Evolutionary conservation across 2,888 invertebrate species (phyloP).

Genomic region (Zhuqinia jingwanae): DNA sequence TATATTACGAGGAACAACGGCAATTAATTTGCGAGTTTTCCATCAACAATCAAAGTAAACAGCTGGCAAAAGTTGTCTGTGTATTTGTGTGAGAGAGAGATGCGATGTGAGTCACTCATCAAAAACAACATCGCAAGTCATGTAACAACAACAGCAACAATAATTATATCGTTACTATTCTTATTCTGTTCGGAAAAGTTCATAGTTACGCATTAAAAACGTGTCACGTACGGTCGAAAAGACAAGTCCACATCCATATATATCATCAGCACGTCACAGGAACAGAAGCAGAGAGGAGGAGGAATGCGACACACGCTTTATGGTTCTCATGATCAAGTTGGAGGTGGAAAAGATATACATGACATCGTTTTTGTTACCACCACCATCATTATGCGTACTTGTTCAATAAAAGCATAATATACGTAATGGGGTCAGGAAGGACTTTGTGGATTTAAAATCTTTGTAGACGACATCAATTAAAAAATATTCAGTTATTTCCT

Average conservation of each 20-base stretch:
- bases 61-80: too few relatives aligned
- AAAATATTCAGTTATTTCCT: too few relatives aligned
- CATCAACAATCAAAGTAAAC: too few relatives aligned
- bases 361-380: constrained; percentile 27
- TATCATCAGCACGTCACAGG: constrained; percentile 24
- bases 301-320: not conserved
- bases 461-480: too few relatives aligned
- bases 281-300: not conserved
- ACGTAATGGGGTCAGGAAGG: too few relatives aligned
- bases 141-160: too few relatives aligned
- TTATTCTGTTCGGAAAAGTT: not conserved
- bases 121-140: too few relatives aligned
- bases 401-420: not conserved
- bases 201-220: not conserved
- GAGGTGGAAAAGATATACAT: constrained; percentile 44
- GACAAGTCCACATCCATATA: not conserved
- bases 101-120: too few relatives aligned
- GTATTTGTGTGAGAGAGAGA: too few relatives aligned
- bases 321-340: constrained; percentile 46
- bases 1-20: not conserved
- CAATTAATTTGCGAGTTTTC: too few relatives aligned
- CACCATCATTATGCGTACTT: not conserved
- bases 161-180: too few relatives aligned
- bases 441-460: too few relatives aligned
- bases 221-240: not conserved